Evolutionary conservation across 2,797 vertebrate genomes (phyloP), one percentile per base, ranked within the genome.

Genomic region (Protosalanx chinensis): DNA sequence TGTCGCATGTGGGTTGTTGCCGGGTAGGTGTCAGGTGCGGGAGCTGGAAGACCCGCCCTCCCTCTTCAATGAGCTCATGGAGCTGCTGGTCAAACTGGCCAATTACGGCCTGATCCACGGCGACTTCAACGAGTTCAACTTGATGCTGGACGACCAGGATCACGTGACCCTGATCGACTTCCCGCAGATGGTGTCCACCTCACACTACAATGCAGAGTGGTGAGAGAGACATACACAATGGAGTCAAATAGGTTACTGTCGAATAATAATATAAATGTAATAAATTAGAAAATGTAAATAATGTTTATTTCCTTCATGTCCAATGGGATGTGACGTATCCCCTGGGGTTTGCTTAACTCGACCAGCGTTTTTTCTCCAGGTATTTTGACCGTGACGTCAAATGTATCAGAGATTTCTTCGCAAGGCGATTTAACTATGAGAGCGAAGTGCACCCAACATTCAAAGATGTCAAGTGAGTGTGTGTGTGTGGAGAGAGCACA

Each of bases 91-190:
- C 70, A 98, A 94, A 87, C 93, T 99, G 82, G 97, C 93, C 70
- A 98, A 93, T 90, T 92, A 98, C 6, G 97, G 98, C 29, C 88
- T 99, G 79, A 98, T 99, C 87, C 98, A 99, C 27, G 97, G 97
- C 72, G 98, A 99, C 87, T 99, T 98, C 82, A 99, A 98, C 67
- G 97, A 99, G 88, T 99, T 98, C 82, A 99, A 99, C 90, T 91
- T 99, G 6, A 95, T 99, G 91, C 66, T 99, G 76, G 95, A 98
- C 76, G 91, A 94, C 81, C 90, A 94, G 10, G 97, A 98, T 81
- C 94, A 88, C 70, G 91, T 95, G 76, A 98, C 95, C 56, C 93
- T 99, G 95, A 98, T 99, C 51, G 98, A 99, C 90, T 99, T 99
- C 75, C 98, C 98, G 71, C 97, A 99, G 68, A 99, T 99, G 98